Base-by-base conservation (phyloP, 2,113 vertebrate species). In the Prunella himalayana region DNA sequence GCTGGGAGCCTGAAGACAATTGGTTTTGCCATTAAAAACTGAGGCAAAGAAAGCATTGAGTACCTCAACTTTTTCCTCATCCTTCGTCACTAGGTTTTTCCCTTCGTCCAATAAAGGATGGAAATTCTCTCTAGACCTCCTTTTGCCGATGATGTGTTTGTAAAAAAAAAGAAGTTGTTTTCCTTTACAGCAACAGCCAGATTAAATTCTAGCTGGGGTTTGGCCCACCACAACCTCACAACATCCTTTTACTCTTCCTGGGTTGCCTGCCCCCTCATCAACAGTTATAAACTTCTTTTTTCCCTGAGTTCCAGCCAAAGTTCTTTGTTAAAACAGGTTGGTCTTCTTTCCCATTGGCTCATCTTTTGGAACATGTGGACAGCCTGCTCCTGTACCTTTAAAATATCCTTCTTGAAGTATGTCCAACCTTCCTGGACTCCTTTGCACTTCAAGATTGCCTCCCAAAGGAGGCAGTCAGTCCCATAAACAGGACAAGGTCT, bases 61-160 rank as follows among this genome's bases (percentile, higher is more conserved):
- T 24, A 53, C 41, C 7, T 61, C 39, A 53, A 1, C 10, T 3
- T n/a, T 54, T 54, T 63, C 24, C 56, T 47, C 20, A 30, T 41
- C 65, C 7, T 54, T 79, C 6, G 2, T 35, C 20, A 22, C 20
- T 79, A 24, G 9, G 11, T 51, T 63, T 87, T 54, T 17, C 20
- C 15, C 13, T 61, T 54, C 41, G 39, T 35, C 49, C 13, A 47
- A 13, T 47, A 35, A 47, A 41, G 9, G 3, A 71, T 35, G 9
- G 6, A 63, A 21, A 41, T 54, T 25, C 8, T 41, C 7, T 19
- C 28, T 33, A 39, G 19, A 53, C 2, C 10, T 39, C 10, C 8
- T 63, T 41, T 79, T 41, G 16, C 14, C 41, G 30, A 7, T 56
- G 24, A 30, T 17, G 6, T 70, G 28, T 24, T 53, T 0, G 0